A percentile compares a stretch with the other conserved stretches of the same genome.
phyloP scores from a whole-genome alignment of 2,888 invertebrate genomes.

The Nephrotoma guestfalica region DNA sequence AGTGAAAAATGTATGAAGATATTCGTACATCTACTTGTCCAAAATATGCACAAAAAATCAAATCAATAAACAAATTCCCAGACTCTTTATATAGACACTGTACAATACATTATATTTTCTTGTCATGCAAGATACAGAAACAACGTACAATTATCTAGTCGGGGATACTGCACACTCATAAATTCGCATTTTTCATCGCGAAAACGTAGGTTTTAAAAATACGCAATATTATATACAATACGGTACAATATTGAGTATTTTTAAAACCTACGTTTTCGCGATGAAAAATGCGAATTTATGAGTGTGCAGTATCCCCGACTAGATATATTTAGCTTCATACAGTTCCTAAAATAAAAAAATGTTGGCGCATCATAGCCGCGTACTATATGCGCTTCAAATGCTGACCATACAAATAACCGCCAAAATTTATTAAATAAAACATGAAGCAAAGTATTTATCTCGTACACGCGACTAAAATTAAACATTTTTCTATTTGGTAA shows the following conservation, averaged over 20 bases:
- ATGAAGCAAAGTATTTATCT: background rate
- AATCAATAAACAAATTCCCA: background rate
- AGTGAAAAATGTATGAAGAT: background rate
- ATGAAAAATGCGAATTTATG: background rate
- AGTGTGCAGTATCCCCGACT: background rate
- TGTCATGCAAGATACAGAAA: background rate
- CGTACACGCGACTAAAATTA: background rate
- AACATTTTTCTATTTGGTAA: background rate
- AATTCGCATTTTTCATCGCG: background rate
- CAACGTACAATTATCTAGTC: background rate
- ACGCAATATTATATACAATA: background rate
- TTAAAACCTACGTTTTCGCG: background rate
- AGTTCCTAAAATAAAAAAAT: background rate
- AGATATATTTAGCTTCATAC: background rate
- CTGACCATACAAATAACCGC: background rate
- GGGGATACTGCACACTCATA: background rate
- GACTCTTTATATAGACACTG: background rate
- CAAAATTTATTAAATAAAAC: background rate
- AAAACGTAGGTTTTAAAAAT: background rate
- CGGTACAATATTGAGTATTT: background rate
- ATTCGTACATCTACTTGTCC: background rate
- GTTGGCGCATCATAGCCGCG: background rate
- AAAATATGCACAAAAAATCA: background rate
- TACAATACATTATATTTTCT: background rate
- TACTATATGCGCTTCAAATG: background rate